phyloP scores from a whole-genome alignment of 2,888 invertebrate genomes.

The Villa cingulata region DNA sequence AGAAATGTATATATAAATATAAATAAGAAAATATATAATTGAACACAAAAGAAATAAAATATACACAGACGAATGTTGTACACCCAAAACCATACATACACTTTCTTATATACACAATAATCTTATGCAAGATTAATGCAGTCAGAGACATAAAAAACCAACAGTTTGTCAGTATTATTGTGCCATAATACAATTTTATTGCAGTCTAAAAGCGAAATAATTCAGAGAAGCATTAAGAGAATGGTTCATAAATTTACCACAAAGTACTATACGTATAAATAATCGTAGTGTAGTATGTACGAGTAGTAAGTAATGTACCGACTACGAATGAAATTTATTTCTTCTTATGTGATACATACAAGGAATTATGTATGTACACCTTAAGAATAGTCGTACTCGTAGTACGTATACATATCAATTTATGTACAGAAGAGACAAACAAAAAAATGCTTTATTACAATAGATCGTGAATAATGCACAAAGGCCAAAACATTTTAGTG shows the following conservation, averaged over 20 bases:
- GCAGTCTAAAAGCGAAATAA: slow-evolving; percentile 14
- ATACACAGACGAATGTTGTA: no score
- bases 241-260: slow-evolving; percentile 14
- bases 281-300: no score
- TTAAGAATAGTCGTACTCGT: background rate
- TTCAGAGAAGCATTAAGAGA: slow-evolving; percentile 14
- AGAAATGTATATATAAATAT: no score
- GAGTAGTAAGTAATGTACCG: no score
- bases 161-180: slow-evolving; percentile 14
- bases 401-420: no score
- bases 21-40: no score
- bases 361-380: no score
- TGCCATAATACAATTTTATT: slow-evolving; percentile 14
- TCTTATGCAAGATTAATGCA: slow-evolving; percentile 15
- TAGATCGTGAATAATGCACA: slow-evolving; percentile 20
- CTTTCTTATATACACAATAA: background rate
- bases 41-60: background rate
- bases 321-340: no score
- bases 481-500: slow-evolving; percentile 17
- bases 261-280: background rate
- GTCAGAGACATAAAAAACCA: slow-evolving; percentile 8
- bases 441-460: slow-evolving; percentile 21
- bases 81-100: background rate
- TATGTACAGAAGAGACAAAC: background rate
- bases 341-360: no score